Conservation (phyloP, 2,888 invertebrate genomes). For the Agrotis clavis region DNA sequence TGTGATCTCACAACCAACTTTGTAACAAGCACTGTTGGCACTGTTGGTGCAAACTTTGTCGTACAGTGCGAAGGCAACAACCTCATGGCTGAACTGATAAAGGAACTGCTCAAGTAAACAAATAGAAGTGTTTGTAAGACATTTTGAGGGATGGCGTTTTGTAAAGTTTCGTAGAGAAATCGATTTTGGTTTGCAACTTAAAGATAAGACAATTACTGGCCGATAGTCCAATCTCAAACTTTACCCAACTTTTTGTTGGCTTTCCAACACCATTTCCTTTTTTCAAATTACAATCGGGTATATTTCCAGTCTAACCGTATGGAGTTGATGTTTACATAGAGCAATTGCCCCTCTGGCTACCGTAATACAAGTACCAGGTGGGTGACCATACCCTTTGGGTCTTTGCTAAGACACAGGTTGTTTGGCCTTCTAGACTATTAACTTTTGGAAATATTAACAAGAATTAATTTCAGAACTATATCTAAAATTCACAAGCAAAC, state of each 20-base stretch:
- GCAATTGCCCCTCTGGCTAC: neutral
- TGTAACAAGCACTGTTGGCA: conserved; percentile 51
- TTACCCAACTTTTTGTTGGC: neutral
- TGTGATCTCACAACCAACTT: conserved; percentile 52
- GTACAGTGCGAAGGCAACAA: conserved; percentile 41
- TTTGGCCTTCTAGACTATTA: too few species aligned
- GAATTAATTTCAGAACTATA: neutral
- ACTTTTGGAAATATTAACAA: too few species aligned
- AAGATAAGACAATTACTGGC: neutral
- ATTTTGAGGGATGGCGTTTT: neutral
- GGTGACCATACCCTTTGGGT: too few species aligned
- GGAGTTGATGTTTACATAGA: neutral
- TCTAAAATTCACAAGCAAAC: neutral
- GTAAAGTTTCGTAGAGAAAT: neutral
- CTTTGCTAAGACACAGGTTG: too few species aligned
- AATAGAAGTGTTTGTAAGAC: conserved; percentile 19
- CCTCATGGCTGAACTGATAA: conserved; percentile 33
- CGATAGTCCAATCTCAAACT: neutral
- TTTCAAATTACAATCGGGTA: neutral
- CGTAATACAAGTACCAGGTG: neutral
- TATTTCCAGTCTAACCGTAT: neutral
- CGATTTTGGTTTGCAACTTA: neutral
- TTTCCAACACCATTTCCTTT: neutral
- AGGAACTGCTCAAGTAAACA: conserved; percentile 33
- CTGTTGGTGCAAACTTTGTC: conserved; percentile 43